A percentile compares a stretch with the other conserved stretches of the same genome.
Conservation (phyloP, 2,113 vertebrate species). For the Etheostoma cragini region DNA sequence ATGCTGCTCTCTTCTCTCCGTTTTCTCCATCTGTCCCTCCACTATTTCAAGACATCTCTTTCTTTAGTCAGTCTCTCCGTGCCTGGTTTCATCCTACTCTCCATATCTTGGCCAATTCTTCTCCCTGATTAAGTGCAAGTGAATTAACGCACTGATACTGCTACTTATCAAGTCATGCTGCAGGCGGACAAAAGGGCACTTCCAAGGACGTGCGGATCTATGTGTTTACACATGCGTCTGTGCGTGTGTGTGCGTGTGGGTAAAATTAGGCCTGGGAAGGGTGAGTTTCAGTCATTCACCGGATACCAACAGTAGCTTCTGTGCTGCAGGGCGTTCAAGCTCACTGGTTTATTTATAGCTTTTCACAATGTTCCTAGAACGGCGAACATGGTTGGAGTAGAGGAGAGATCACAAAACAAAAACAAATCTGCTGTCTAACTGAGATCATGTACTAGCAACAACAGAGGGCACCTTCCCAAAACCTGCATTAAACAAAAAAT, state of each 20-base stretch:
- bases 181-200: neutral
- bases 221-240: neutral
- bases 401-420: constrained; percentile 31
- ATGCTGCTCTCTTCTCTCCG: neutral
- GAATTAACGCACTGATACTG: neutral
- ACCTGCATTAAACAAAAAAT: constrained; percentile 7
- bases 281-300: constrained; percentile 45
- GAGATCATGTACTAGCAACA: constrained; percentile 24
- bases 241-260: neutral
- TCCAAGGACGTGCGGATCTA: neutral
- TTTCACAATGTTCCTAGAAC: constrained; percentile 35
- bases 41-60: neutral
- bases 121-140: neutral
- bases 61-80: neutral
- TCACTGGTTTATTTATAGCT: constrained; percentile 65
- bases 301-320: constrained; percentile 44
- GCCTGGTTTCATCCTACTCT: neutral
- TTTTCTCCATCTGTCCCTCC: constrained; percentile 8
- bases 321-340: constrained; percentile 28
- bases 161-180: constrained; percentile 1
- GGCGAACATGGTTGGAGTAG: neutral
- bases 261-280: constrained; percentile 45
- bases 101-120: neutral
- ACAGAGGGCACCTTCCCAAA: constrained; percentile 42
- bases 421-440: constrained; percentile 43